Evolutionary conservation across 2,888 invertebrate genomes (phyloP).

Genomic region (Mesoligia furuncula): DNA sequence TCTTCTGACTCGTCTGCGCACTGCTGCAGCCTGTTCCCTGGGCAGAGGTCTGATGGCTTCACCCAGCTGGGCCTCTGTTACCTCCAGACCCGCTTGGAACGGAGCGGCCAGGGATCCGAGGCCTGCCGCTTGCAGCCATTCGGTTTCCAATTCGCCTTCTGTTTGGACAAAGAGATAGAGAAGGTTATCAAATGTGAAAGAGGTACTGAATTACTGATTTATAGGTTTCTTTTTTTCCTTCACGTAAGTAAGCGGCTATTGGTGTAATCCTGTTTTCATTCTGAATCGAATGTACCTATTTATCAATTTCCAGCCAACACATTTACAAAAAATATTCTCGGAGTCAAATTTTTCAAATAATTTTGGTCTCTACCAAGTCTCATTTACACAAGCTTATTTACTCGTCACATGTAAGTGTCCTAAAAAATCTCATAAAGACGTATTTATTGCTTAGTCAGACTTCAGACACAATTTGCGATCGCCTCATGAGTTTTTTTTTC

Average conservation of each 20-base stretch:
- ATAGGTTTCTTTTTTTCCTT: not conserved
- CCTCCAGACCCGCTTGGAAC: conserved; percentile 93
- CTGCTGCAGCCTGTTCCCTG: conserved; percentile 94
- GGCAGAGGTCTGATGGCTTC: conserved; percentile 91
- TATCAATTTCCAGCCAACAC: not conserved
- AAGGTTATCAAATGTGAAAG: not conserved
- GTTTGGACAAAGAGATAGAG: conserved; percentile 69
- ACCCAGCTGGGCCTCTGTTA: conserved; percentile 92
- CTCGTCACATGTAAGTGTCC: conserved; percentile 1
- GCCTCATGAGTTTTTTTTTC: conserved; percentile 70
- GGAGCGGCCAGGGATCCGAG: conserved; percentile 93
- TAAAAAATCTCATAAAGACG: conserved; percentile 30
- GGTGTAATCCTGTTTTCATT: not conserved
- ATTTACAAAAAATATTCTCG: not conserved
- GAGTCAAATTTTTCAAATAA: not conserved
- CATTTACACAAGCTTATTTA: conserved; percentile 18
- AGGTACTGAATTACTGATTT: not conserved
- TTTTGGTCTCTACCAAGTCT: not conserved
- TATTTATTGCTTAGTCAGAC: conserved; percentile 44
- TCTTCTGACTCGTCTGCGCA: conserved; percentile 93
- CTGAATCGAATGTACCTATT: not conserved
- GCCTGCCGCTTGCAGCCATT: conserved; percentile 94
- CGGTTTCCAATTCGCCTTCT: conserved; percentile 95
- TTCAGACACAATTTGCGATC: conserved; percentile 60
- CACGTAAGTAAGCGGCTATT: not conserved